A percentile compares a stretch with the other conserved stretches of the same genome.
These are phyloP conservation scores for Megaceryle alcyon DNA, from an alignment of 2,797 vertebrate genomes.

Conservation along the genomic window DNA sequence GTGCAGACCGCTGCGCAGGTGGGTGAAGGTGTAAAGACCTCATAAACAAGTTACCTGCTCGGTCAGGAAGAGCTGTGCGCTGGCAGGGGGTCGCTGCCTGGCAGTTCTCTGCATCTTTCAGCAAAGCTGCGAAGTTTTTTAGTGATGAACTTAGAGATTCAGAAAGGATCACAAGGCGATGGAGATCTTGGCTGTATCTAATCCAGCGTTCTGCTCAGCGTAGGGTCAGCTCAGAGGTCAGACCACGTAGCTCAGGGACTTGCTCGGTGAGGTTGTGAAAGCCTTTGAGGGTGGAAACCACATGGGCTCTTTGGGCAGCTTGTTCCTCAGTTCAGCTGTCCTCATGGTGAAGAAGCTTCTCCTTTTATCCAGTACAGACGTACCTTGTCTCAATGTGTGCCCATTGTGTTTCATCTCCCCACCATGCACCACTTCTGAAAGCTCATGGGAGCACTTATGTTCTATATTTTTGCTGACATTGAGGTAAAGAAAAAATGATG, in stretches of 20 bases:
- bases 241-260: not conserved
- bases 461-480: not conserved
- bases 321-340: not conserved
- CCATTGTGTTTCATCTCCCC: fast-evolving
- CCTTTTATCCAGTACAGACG: too few relatives aligned
- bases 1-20: not conserved
- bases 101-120: not conserved
- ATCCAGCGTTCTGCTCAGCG: not conserved
- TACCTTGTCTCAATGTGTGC: not conserved
- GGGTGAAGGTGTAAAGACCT: not conserved
- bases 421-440: fast-evolving
- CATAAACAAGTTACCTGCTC: not conserved
- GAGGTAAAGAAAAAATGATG: not conserved
- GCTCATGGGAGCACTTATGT: not conserved
- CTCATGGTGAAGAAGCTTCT: not conserved
- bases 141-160: fast-evolving
- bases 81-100: not conserved
- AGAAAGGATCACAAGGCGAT: fast-evolving
- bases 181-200: too few relatives aligned
- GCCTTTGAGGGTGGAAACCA: not conserved
- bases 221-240: not conserved
- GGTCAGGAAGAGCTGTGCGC: not conserved
- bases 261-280: fast-evolving
- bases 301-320: not conserved
- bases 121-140: fast-evolving